Percentiles rank a stretch among this genome's conserved stretches.
Evolutionary conservation across 1,140 invertebrate species (phyloP).

Genomic region (Phymastichus coffea): DNA sequence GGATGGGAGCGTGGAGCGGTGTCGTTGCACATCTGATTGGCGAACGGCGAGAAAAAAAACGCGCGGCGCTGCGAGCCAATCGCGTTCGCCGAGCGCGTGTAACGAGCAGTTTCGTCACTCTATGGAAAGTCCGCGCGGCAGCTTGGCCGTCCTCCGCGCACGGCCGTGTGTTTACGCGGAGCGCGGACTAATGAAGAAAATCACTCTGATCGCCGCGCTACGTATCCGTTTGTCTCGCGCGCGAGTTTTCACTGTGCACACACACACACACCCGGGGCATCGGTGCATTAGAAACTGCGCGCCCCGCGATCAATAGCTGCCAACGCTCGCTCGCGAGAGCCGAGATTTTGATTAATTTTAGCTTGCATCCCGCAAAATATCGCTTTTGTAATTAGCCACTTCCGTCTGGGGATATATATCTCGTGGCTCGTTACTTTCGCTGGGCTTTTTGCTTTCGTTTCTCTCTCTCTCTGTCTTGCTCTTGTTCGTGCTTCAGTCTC

Average conservation of each 20-base stretch:
- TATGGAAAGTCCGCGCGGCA: no score
- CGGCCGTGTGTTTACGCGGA: background rate
- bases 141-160: no score
- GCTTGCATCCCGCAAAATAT: constrained; percentile 21
- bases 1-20: no score
- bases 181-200: constrained; percentile 4
- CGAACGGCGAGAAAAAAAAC: no score
- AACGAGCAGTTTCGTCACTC: no score
- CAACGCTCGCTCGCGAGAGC: background rate
- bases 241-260: constrained; percentile 13
- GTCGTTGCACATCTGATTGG: no score
- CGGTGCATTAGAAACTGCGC: constrained; percentile 16
- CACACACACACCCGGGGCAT: no score
- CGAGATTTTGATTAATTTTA: constrained; percentile 23
- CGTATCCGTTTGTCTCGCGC: constrained; percentile 24
- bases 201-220: no score
- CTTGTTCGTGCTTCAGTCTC: background rate
- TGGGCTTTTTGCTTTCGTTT: constrained; percentile 13
- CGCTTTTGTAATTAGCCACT: constrained; percentile 21
- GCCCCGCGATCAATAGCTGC: background rate
- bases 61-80: no score
- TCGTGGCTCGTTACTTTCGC: constrained; percentile 20
- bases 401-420: constrained; percentile 5
- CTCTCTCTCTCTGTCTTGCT: background rate
- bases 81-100: no score